phyloP scores from a whole-genome alignment of 2,797 vertebrate genomes.

The Uromys caudimaculatus region DNA sequence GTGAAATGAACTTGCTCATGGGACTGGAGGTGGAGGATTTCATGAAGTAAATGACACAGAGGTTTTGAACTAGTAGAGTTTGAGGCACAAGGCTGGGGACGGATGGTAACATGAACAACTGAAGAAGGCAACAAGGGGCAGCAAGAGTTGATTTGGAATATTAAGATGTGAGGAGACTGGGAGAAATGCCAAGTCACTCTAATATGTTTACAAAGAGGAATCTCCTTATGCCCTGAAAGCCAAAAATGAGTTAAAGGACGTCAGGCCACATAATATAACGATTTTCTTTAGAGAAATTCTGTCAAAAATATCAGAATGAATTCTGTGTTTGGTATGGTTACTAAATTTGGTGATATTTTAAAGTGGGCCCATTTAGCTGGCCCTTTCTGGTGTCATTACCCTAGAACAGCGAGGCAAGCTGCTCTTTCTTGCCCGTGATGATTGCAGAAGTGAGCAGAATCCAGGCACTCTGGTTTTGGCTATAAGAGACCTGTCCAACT shows the following conservation, averaged over 20 bases:
- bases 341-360: conserved; percentile 4
- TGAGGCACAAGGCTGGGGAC: not conserved
- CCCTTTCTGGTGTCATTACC: not conserved
- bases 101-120: not conserved
- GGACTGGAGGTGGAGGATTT: not conserved
- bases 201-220: not conserved
- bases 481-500: not conserved
- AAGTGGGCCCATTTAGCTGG: not conserved
- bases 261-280: not conserved
- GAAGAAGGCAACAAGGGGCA: not conserved
- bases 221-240: not conserved
- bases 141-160: not conserved
- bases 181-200: not conserved
- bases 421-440: not conserved
- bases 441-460: not conserved
- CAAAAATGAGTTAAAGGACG: conserved; percentile 28
- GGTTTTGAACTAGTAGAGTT: not conserved
- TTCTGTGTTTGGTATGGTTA: not conserved
- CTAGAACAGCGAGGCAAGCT: not conserved
- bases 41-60: not conserved
- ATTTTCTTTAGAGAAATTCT: not conserved
- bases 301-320: not conserved
- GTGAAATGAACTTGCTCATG: not conserved
- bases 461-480: not conserved
- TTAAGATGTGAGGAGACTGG: not conserved